Percentiles rank a stretch among this genome's conserved stretches.
These are phyloP conservation scores for Limnephilus auricula DNA, from an alignment of 2,888 invertebrate species.

Conservation along the genomic window DNA sequence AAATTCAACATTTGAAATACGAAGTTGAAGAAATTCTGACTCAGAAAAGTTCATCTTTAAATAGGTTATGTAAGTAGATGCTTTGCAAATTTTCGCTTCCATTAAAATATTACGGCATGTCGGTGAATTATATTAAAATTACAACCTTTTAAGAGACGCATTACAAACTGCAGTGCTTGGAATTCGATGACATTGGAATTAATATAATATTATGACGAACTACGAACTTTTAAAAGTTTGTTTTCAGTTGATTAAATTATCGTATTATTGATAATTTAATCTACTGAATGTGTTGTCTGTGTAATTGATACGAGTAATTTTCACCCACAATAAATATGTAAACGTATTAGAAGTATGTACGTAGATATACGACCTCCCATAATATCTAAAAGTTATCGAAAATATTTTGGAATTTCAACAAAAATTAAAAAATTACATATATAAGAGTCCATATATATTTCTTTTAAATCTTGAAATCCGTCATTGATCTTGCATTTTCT, in stretches of 20 bases:
- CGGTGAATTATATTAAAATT: neutral
- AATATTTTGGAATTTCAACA: no score
- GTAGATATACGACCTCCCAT: no score
- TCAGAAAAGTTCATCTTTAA: no score
- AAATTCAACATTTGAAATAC: neutral
- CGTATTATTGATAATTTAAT: neutral
- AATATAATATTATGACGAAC: neutral
- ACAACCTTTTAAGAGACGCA: neutral
- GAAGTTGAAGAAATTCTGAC: neutral
- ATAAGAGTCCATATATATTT: no score
- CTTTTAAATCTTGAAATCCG: no score
- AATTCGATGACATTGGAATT: neutral
- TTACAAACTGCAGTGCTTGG: neutral
- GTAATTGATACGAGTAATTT: neutral
- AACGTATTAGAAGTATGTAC: neutral
- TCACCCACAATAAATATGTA: neutral
- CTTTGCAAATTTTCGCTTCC: no score
- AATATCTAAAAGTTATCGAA: no score
- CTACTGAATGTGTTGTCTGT: neutral
- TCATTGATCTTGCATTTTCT: no score
- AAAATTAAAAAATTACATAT: no score
- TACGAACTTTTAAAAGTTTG: neutral
- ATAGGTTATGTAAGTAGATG: no score
- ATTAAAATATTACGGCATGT: neutral
- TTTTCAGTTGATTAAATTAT: no score